Evolutionary conservation across 2,888 invertebrate genomes (phyloP), one percentile per base, ranked within the genome.

Genomic region (Tetragonisca angustula): DNA sequence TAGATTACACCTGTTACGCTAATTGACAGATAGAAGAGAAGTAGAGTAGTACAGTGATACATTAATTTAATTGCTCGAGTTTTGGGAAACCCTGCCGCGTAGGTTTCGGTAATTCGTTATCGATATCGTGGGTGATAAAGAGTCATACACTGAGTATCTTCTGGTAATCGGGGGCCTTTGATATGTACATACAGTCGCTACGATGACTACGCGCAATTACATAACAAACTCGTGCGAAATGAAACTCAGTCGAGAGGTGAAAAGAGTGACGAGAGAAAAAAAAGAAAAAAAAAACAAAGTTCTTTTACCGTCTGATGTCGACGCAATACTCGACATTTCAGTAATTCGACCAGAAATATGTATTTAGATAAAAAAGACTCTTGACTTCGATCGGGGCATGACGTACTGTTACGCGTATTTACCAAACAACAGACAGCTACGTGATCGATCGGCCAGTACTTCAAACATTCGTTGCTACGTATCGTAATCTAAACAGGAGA

Each of bases 401-500:
- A 56, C 70, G 54, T 36, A 6, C 32, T 70, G n/a, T 54, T 54
- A 54, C 43, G 9, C 43, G 43, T 54, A 56, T 70, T 70, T 54
- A 70, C 70, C 54, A 54, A 70, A 70, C 54, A 70, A 70, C 54
- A 5, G 24, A 21, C 50, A 24, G 21, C 32, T 70, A 70, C 70
- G 70, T 70, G 70, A 70, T 70, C 70, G 54, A 56, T 70, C 36
- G 32, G 21, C 21, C 52, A 13, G 13, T 52, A 32, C 71, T 67
- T 67, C 54, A 61, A 79, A 71, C 68, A 52, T 71, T 77, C 64
- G 27, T 50, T 68, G 67, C 3, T 65, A n/a, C 56, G 17, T 75
- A 56, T 62, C 68, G 21, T 59, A 62, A 73, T 54, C 64, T 69
- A 69, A 81, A 69, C 69, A 69, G 64, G 61, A 50, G 36, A 79